Conservation (phyloP, 1,140 invertebrate genomes). For the Bombus ignitus region DNA sequence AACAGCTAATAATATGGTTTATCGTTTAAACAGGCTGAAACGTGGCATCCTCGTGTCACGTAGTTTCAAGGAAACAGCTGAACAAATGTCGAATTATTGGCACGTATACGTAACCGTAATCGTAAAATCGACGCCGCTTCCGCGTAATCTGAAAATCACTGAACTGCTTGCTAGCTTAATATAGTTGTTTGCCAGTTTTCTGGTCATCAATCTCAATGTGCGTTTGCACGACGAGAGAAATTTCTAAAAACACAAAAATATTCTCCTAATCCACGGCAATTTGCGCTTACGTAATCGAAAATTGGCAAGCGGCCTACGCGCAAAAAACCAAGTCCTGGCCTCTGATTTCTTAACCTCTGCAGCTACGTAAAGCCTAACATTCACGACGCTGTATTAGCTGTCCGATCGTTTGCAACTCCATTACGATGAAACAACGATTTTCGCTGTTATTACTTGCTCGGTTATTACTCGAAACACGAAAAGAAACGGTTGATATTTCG, state of each 20-base stretch:
- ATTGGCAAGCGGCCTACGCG: conserved; percentile 1
- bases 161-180: no score
- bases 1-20: neutral
- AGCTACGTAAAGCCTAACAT: neutral
- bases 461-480: neutral
- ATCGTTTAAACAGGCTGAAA: neutral
- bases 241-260: neutral
- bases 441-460: neutral
- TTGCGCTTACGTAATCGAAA: neutral
- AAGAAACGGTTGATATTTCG: neutral
- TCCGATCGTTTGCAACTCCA: neutral
- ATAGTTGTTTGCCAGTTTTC: neutral
- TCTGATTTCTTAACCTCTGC: neutral
- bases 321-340: conserved; percentile 2
- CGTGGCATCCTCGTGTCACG: neutral
- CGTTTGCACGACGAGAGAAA: neutral
- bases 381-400: neutral
- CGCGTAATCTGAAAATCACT: no score
- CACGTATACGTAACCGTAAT: no score
- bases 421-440: neutral
- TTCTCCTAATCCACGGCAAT: neutral
- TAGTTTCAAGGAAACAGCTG: no score
- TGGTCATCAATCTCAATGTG: neutral
- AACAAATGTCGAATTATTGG: no score
- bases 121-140: no score